Evolutionary conservation across 2,888 invertebrate species (phyloP).

Genomic region (Agrochola circellaris): DNA sequence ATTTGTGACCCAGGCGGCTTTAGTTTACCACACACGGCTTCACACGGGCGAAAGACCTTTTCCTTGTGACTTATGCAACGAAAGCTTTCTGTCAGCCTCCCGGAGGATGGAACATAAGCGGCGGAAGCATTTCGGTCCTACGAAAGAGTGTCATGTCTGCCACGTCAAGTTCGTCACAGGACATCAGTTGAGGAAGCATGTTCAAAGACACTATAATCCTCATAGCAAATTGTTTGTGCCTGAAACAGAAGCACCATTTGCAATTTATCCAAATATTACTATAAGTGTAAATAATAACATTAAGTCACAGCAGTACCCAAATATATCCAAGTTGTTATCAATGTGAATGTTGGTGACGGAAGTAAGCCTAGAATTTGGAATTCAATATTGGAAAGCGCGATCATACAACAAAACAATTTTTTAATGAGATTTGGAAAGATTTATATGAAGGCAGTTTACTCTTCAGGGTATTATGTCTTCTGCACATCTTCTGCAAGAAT

Average conservation of each 20-base stretch:
- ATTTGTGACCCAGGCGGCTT: slow-evolving; percentile 82
- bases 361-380: background rate
- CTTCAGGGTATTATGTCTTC: background rate
- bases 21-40: slow-evolving; percentile 81
- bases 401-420: background rate
- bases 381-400: background rate
- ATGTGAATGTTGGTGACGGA: slow-evolving; percentile 32
- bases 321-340: slow-evolving; percentile 60
- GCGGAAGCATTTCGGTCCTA: slow-evolving; percentile 82
- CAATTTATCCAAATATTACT: slow-evolving; percentile 36
- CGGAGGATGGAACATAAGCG: slow-evolving; percentile 82
- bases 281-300: slow-evolving; percentile 46
- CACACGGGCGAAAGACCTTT: slow-evolving; percentile 86
- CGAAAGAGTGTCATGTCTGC: slow-evolving; percentile 80
- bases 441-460: background rate
- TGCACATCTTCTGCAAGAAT: background rate
- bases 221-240: slow-evolving; percentile 81
- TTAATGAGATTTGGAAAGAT: background rate
- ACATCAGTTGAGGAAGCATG: slow-evolving; percentile 77
- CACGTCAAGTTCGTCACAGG: slow-evolving; percentile 79
- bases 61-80: slow-evolving; percentile 82
- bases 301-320: slow-evolving; percentile 56
- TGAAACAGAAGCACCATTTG: slow-evolving; percentile 42
- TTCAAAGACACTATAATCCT: slow-evolving; percentile 81
- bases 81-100: slow-evolving; percentile 83